Percentiles rank a stretch among this genome's conserved stretches.
phyloP scores from a whole-genome alignment of 2,888 invertebrate genomes.

The Hypercompe scribonia region DNA sequence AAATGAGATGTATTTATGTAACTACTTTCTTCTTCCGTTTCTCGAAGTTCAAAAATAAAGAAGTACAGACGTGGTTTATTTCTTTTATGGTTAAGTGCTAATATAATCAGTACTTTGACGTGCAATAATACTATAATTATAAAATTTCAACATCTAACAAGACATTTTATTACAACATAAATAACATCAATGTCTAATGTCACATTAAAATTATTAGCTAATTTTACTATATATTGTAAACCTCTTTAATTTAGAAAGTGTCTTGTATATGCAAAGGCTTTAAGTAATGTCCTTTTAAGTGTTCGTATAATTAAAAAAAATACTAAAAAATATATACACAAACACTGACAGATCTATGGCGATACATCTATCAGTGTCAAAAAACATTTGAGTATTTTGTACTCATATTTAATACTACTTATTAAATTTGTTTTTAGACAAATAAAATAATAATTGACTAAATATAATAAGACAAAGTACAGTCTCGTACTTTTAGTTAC shows the following conservation, averaged over 20 bases:
- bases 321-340: too few relatives aligned
- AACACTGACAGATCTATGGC: too few relatives aligned
- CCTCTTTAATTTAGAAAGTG: neutral
- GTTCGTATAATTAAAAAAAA: too few relatives aligned
- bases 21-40: too few relatives aligned
- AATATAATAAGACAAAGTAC: neutral
- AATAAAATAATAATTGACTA: neutral
- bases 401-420: too few relatives aligned
- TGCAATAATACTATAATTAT: neutral
- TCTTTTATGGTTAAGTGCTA: neutral
- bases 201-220: constrained; percentile 4
- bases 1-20: too few relatives aligned
- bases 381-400: neutral
- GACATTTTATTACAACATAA: neutral
- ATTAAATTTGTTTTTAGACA: too few relatives aligned
- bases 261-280: too few relatives aligned
- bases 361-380: neutral
- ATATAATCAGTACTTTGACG: neutral
- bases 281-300: too few relatives aligned
- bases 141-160: neutral
- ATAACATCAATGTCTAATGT: constrained; percentile 2
- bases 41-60: too few relatives aligned
- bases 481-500: neutral
- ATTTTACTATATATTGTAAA: neutral
- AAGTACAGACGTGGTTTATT: too few relatives aligned